Evolutionary conservation across 2,797 vertebrate species (phyloP), one percentile per base, ranked within the genome.

Genomic region (Moxostoma hubbsi): DNA sequence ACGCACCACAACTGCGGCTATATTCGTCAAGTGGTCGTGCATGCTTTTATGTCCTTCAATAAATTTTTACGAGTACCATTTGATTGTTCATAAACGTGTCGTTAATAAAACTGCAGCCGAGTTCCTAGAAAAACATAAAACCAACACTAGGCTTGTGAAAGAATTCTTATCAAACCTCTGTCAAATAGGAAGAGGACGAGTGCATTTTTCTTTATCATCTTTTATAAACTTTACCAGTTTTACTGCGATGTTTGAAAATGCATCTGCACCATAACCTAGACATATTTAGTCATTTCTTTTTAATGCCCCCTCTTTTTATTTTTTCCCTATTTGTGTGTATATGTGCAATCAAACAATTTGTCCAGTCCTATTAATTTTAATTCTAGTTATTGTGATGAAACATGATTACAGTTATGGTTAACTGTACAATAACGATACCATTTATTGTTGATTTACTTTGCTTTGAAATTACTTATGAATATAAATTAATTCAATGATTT

Each of bases 51-150:
- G 94, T 94, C 92, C 95, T 94, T 95, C 96, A 96, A 98, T 97
- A 98, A 97, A 96, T 90, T 96, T 98, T 99, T 98, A 98, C 95
- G 96, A 97, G 96, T 94, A 94, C 94, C 94, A 95, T 96, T 97
- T 96, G 96, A 98, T 97, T 97, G 96, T 98, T 97, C 96, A 97
- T 97, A 98, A 98, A 98, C 91, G 94, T 97, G 96, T 96, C 96
- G 94, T 98, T 99, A 96, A 97, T 97, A 96, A 95, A 96, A 85
- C 84, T 87, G 85, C 87, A 90, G 87, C 88, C 66, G 83, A 90
- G 89, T 90, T 92, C 86, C 85, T 83, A 66, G 79, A 88, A 88
- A 82, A 78, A 88, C 87, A 88, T 90, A 88, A 89, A 90, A 88
- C 62, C 79, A 82, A 84, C 79, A 81, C 36, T 36, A 36, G 4